A percentile compares a stretch with the other conserved stretches of the same genome.
Conservation (phyloP, 2,888 invertebrate species). For the Parnassius smintheus region DNA sequence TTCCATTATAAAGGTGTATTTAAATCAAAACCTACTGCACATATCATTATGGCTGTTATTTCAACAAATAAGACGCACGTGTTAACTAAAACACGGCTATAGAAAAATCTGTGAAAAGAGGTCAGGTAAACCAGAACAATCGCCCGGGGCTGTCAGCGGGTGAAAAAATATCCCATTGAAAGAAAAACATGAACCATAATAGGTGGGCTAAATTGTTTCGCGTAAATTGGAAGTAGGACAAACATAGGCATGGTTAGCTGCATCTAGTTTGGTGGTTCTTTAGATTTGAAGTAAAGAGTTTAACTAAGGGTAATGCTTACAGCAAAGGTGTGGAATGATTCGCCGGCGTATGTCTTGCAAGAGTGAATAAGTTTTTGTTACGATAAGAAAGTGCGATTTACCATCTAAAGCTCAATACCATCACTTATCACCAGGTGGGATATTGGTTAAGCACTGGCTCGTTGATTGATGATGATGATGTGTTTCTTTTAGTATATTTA, state of each 20-base stretch:
- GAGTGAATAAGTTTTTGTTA: too few species aligned
- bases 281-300: not conserved
- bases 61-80: not conserved
- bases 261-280: not conserved
- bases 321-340: too few species aligned
- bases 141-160: constrained; percentile 21
- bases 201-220: constrained; percentile 29
- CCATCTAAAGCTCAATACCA: too few species aligned
- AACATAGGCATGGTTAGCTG: constrained; percentile 17
- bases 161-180: constrained; percentile 24
- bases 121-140: constrained; percentile 26
- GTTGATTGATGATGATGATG: not conserved
- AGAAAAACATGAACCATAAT: constrained; percentile 22
- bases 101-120: constrained; percentile 19
- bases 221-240: constrained; percentile 28
- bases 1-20: too few species aligned
- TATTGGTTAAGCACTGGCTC: too few species aligned
- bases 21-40: too few species aligned
- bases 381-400: too few species aligned
- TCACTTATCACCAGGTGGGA: too few species aligned
- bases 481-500: not conserved
- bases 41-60: too few species aligned
- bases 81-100: constrained; percentile 10
- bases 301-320: not conserved
- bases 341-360: too few species aligned